Evolutionary conservation across 1,140 invertebrate genomes (phyloP).

Genomic region (Ericerus pela): DNA sequence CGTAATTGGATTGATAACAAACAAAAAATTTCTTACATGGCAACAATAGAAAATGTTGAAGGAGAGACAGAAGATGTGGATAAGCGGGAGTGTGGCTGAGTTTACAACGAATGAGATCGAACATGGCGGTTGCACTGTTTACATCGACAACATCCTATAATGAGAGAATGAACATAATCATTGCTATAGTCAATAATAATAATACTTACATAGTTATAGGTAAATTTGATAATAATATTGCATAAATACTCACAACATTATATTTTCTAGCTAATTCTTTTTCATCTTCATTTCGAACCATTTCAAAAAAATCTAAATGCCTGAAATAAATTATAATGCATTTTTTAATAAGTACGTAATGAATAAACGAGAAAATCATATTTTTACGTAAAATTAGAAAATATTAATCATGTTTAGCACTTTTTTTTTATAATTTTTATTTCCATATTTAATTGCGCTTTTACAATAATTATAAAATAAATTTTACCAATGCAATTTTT

Average conservation of each 20-base stretch:
- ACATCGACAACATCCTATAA: conserved; percentile 78
- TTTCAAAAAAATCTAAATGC: conserved; percentile 90
- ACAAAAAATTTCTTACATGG: conserved; percentile 63
- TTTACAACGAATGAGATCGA: conserved; percentile 79
- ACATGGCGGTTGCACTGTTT: conserved; percentile 86
- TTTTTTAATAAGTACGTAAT: no score
- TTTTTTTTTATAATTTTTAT: no score
- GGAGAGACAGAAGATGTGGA: conserved; percentile 77
- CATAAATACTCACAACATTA: conserved; percentile 40
- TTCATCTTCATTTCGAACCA: conserved; percentile 93
- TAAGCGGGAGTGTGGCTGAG: conserved; percentile 84
- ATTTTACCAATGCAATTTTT: no score
- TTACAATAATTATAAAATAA: no score
- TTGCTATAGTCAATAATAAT: not conserved
- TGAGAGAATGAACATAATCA: conserved; percentile 1
- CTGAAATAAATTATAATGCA: no score
- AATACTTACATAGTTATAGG: not conserved
- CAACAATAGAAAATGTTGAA: conserved; percentile 80
- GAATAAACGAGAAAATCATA: no score
- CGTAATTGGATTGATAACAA: no score
- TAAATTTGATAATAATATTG: not conserved
- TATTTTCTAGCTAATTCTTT: conserved; percentile 82
- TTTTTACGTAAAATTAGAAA: no score
- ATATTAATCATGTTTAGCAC: no score
- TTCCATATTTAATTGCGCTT: no score